Percentiles rank a stretch among this genome's conserved stretches.
Conservation (phyloP, 1,140 invertebrate species). For the Centruroides sculpturatus region DNA sequence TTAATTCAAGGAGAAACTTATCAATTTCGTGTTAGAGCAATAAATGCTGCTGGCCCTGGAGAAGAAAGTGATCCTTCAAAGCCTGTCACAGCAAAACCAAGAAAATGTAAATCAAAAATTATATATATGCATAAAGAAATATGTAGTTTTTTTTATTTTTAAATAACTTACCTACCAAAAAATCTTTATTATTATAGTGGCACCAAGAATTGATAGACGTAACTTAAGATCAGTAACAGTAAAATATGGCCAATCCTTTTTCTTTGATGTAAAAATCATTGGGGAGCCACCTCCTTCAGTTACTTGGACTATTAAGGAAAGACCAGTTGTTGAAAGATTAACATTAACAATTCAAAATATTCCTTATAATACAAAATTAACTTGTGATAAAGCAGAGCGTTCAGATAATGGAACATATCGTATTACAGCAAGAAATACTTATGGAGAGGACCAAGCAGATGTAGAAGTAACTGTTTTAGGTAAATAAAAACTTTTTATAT, state of each 20-base stretch:
- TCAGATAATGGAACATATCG: constrained; percentile 33
- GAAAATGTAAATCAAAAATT: constrained; percentile 49
- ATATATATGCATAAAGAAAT: background rate
- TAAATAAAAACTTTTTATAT: constrained; percentile 14
- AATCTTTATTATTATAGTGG: constrained; percentile 38
- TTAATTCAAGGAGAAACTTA: constrained; percentile 81
- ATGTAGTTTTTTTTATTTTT: background rate
- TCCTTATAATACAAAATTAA: constrained; percentile 30
- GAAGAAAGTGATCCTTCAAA: constrained; percentile 63
- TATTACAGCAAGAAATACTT: constrained; percentile 36
- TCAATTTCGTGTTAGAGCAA: constrained; percentile 79
- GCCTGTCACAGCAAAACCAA: constrained; percentile 62
- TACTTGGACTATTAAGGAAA: constrained; percentile 22
- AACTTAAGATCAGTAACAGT: constrained; percentile 68
- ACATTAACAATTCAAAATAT: constrained; percentile 15
- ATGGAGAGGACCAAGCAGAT: constrained; percentile 35
- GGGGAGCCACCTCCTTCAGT: constrained; percentile 26
- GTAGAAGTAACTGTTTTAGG: constrained; percentile 50
- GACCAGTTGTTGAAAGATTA: constrained; percentile 14
- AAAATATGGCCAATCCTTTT: constrained; percentile 40
- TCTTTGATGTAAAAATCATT: constrained; percentile 26
- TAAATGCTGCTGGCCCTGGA: constrained; percentile 86
- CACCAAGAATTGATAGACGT: constrained; percentile 87
- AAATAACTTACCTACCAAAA: background rate
- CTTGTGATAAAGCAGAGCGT: constrained; percentile 35